Percentiles rank a stretch among this genome's conserved stretches.
These are phyloP conservation scores for Acanthurus tractus DNA, from an alignment of 2,797 vertebrate species.

Conservation along the genomic window DNA sequence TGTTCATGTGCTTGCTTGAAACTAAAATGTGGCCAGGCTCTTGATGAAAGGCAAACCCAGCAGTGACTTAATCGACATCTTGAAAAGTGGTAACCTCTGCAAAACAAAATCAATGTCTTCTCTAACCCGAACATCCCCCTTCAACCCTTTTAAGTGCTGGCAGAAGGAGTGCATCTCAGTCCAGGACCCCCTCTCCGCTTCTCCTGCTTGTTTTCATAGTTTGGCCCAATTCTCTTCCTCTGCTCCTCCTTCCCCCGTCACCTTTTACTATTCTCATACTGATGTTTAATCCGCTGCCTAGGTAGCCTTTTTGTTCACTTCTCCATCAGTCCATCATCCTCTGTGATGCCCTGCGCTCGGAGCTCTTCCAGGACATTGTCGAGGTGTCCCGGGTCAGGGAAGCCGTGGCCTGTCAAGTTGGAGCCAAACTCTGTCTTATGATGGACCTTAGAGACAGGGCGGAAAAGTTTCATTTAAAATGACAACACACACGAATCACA, in stretches of 20 bases:
- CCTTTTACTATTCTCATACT: background rate
- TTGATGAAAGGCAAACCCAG: conserved; percentile 10
- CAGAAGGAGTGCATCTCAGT: conserved; percentile 36
- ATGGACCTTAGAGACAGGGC: conserved; percentile 74
- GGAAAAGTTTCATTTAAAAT: background rate
- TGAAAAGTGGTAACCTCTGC: conserved; percentile 37
- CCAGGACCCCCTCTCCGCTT: conserved; percentile 15
- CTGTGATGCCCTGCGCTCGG: conserved; percentile 93
- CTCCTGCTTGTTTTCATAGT: background rate
- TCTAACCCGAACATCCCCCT: conserved; percentile 7
- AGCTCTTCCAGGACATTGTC: conserved; percentile 94
- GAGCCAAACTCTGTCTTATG: conserved; percentile 97
- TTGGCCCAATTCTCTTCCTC: conserved; percentile 1
- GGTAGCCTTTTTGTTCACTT: conserved; percentile 58
- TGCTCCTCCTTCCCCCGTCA: background rate
- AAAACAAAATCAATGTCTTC: conserved; percentile 37
- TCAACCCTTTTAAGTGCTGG: conserved; percentile 58
- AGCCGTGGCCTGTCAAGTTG: conserved; percentile 94
- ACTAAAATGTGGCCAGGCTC: conserved; percentile 7
- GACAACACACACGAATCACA: background rate
- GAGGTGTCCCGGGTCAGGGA: conserved; percentile 93
- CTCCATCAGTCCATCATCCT: conserved; percentile 79
- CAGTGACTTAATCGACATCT: conserved; percentile 16
- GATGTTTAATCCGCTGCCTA: conserved; percentile 4
- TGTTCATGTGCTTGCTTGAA: conserved; percentile 13